These are phyloP conservation scores for Chionoecetes opilio DNA, from an alignment of 1,140 invertebrate species.

Conservation along the genomic window DNA sequence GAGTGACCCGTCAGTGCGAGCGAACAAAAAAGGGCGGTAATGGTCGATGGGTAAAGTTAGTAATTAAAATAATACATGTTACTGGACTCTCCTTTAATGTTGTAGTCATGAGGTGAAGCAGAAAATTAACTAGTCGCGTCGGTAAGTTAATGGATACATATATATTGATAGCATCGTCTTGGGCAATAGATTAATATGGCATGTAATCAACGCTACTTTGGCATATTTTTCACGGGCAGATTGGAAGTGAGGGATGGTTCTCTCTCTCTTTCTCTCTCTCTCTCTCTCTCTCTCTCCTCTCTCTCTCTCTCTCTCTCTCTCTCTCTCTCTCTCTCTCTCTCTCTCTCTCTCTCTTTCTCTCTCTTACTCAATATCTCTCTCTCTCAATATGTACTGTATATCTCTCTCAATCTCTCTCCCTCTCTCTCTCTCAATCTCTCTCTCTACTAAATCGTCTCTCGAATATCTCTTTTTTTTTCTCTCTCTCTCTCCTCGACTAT, in stretches of 20 bases:
- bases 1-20: background rate
- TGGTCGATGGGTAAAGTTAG: background rate
- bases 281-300: too few species aligned
- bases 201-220: background rate
- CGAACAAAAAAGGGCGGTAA: background rate
- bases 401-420: too few species aligned
- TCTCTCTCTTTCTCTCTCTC: too few species aligned
- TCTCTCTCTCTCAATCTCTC: too few species aligned
- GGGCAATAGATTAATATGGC: conserved; percentile 48
- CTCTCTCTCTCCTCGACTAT: too few species aligned
- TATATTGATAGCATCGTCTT: conserved; percentile 61
- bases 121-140: background rate
- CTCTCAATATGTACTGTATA: too few species aligned
- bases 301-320: background rate
- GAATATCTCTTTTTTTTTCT: too few species aligned
- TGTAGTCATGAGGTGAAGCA: background rate
- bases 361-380: background rate
- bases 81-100: background rate
- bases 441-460: too few species aligned
- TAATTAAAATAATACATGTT: conserved; percentile 56
- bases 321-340: background rate
- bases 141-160: conserved; percentile 43
- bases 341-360: conserved; percentile 1
- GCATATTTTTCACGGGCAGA: background rate
- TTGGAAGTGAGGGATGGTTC: background rate